Percentiles rank a stretch among this genome's conserved stretches.
These are phyloP conservation scores for Xanthorhoe spadicearia DNA, from an alignment of 2,888 invertebrate genomes.

Conservation along the genomic window DNA sequence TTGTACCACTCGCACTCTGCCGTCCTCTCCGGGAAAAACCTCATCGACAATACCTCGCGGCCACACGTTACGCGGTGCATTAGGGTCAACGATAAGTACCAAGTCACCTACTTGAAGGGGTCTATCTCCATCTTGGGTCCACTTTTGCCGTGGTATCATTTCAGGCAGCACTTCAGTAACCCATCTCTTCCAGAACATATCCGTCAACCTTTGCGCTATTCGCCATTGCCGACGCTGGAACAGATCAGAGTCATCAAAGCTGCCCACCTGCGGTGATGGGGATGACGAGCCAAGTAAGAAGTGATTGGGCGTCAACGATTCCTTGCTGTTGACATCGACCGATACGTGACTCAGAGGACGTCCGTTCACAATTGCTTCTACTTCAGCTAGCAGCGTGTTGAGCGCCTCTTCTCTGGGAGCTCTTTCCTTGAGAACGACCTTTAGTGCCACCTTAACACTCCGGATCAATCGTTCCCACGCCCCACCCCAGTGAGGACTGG, in stretches of 20 bases:
- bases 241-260: background rate
- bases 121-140: background rate
- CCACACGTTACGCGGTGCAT: background rate
- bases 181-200: constrained; percentile 1
- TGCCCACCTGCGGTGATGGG: background rate
- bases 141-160: background rate
- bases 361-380: background rate
- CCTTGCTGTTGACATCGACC: background rate
- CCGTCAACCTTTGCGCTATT: background rate
- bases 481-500: no score
- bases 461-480: constrained; percentile 44
- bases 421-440: constrained; percentile 27
- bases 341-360: constrained; percentile 1
- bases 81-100: background rate
- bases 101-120: background rate
- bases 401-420: background rate
- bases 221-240: background rate
- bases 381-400: background rate
- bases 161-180: background rate
- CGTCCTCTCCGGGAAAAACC: background rate
- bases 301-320: background rate
- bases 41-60: background rate
- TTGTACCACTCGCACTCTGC: background rate
- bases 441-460: constrained; percentile 36
- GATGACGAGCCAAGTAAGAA: background rate